phyloP scores from a whole-genome alignment of 2,113 vertebrate genomes.

The Gavialis gangeticus region DNA sequence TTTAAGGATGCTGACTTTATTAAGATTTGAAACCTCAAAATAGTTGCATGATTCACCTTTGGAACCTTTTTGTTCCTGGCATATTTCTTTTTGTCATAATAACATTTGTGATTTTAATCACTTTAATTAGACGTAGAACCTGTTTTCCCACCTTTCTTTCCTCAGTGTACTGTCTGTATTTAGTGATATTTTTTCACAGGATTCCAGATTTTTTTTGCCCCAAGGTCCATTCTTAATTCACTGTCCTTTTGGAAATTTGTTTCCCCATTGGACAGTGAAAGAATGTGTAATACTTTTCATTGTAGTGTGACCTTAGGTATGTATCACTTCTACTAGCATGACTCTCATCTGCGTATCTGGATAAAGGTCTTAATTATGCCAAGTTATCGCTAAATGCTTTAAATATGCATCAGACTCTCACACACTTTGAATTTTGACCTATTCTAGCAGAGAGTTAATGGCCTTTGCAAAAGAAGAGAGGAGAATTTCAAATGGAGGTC shows the following conservation, averaged over 20 bases:
- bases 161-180: not conserved
- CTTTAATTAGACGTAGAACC: not conserved
- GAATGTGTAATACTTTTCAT: not conserved
- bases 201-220: not conserved
- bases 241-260: slow-evolving; percentile 26
- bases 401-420: not conserved
- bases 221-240: slow-evolving; percentile 33
- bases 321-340: not conserved
- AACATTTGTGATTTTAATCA: slow-evolving; percentile 1
- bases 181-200: not conserved
- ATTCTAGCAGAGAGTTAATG: not conserved
- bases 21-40: slow-evolving; percentile 36
- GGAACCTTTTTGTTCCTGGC: not conserved
- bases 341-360: not conserved
- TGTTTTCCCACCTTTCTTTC: slow-evolving; percentile 3
- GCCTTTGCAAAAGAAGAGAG: not conserved
- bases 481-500: not conserved
- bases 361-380: not conserved
- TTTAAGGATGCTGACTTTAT: not conserved
- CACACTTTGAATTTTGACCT: slow-evolving; percentile 8
- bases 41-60: not conserved
- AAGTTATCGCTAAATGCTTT: not conserved
- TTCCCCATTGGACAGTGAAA: slow-evolving; percentile 6
- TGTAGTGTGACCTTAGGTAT: not conserved
- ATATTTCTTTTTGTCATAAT: slow-evolving; percentile 26